These are phyloP conservation scores for Anser cygnoides DNA, from an alignment of 2,113 vertebrate species.

Conservation along the genomic window DNA sequence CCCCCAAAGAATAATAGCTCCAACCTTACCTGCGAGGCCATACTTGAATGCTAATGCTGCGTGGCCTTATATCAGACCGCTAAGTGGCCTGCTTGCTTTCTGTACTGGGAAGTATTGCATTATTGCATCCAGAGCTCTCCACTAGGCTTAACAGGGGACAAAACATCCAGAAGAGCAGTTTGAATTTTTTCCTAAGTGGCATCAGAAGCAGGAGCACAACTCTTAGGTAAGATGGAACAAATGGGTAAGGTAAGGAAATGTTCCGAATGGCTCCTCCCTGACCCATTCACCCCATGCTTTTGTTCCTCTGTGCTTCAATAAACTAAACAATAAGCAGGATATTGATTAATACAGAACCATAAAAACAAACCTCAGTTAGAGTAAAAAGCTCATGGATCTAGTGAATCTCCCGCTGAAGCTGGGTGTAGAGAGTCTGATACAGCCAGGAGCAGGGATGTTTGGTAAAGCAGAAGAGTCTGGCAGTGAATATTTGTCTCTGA, in stretches of 20 bases:
- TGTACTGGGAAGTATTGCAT: background rate
- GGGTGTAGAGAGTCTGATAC: background rate
- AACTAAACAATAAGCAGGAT: background rate
- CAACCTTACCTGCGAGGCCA: background rate
- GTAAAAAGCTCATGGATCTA: background rate
- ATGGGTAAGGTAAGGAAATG: background rate
- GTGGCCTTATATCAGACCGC: background rate
- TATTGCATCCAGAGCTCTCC: background rate
- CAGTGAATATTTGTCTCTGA: background rate
- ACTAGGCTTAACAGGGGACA: background rate
- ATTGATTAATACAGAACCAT: background rate
- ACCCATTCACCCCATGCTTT: background rate
- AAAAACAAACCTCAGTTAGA: background rate
- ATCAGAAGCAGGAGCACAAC: background rate
- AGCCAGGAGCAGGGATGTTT: background rate
- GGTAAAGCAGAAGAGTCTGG: background rate
- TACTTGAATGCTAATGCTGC: accelerated
- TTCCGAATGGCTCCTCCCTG: background rate
- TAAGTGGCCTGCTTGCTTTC: background rate
- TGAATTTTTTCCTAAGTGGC: background rate
- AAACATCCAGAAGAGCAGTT: background rate
- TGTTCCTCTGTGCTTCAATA: background rate
- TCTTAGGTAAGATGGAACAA: background rate
- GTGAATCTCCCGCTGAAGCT: background rate
- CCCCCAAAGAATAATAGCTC: background rate